Percentiles rank a stretch among this genome's conserved stretches.
These are phyloP conservation scores for Ichneumoninae sp. DNA, from an alignment of 2,888 invertebrate genomes.

Conservation along the genomic window DNA sequence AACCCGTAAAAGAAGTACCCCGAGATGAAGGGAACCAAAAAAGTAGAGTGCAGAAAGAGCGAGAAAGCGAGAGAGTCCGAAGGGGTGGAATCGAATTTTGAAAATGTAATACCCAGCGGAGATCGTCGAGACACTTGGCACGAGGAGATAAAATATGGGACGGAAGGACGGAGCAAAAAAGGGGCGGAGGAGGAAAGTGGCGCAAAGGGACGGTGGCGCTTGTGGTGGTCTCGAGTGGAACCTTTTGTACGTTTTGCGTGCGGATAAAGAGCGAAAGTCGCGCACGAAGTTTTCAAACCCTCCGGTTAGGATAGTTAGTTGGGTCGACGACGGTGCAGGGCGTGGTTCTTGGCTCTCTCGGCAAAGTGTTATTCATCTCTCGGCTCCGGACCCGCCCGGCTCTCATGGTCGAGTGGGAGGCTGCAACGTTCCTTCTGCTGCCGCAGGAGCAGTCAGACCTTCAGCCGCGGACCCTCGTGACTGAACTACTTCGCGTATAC, in stretches of 20 bases:
- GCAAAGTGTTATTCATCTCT: constrained; percentile 65
- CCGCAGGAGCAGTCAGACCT: constrained; percentile 31
- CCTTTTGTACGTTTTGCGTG: constrained; percentile 40
- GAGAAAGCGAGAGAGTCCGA: neutral
- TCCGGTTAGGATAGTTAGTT: constrained; percentile 57
- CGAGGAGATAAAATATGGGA: constrained; percentile 12
- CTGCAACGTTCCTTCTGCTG: constrained; percentile 58
- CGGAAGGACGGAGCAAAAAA: constrained; percentile 30
- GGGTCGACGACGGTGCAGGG: constrained; percentile 55
- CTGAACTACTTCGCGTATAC: constrained; percentile 43
- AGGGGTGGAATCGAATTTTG: constrained; percentile 46
- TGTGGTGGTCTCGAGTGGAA: constrained; percentile 33
- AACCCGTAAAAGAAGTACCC: constrained; percentile 9
- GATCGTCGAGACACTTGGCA: constrained; percentile 7
- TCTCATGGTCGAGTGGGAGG: constrained; percentile 25
- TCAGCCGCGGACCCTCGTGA: constrained; percentile 44
- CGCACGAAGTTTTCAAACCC: constrained; percentile 61
- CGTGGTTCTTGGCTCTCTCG: constrained; percentile 62
- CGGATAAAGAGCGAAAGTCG: constrained; percentile 16
- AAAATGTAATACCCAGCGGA: constrained; percentile 42
- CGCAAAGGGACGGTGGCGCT: constrained; percentile 44
- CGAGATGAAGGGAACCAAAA: constrained; percentile 15
- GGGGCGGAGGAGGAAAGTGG: constrained; percentile 38
- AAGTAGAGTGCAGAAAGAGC: constrained; percentile 5
- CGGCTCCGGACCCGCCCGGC: constrained; percentile 22